Conservation (phyloP, 2,113 vertebrate species). For the Albula goreensis region DNA sequence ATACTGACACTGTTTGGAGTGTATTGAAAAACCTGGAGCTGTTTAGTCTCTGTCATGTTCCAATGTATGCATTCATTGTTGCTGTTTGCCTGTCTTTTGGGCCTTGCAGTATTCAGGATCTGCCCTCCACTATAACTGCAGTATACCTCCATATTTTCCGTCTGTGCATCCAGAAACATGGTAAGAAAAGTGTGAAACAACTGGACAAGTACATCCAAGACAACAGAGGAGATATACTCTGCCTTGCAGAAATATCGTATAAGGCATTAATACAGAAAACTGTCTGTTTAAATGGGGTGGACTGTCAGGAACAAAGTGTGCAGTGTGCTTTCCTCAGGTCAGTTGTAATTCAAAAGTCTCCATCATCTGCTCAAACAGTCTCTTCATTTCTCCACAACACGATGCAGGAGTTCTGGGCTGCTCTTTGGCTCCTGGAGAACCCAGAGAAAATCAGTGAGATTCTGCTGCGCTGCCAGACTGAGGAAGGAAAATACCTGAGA, state of each 20-base stretch:
- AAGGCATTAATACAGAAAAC: slow-evolving; percentile 15
- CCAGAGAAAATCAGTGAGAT: slow-evolving; percentile 30
- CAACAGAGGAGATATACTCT: background rate
- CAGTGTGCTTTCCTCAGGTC: slow-evolving; percentile 23
- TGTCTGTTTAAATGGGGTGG: background rate
- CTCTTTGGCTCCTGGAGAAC: slow-evolving; percentile 38
- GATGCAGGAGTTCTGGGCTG: slow-evolving; percentile 47
- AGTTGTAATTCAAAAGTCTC: background rate
- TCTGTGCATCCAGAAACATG: slow-evolving; percentile 28
- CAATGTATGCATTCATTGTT: slow-evolving; percentile 42
- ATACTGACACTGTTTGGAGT: slow-evolving; percentile 9
- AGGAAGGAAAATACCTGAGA: slow-evolving; percentile 39
- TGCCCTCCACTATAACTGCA: slow-evolving; percentile 30
- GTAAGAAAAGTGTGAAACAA: background rate
- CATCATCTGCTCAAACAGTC: background rate
- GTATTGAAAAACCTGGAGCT: slow-evolving; percentile 42
- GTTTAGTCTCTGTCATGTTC: slow-evolving; percentile 46
- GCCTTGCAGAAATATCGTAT: slow-evolving; percentile 27
- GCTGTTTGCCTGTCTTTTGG: slow-evolving; percentile 15
- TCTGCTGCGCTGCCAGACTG: slow-evolving; percentile 27
- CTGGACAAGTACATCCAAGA: background rate
- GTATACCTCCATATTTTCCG: slow-evolving; percentile 44
- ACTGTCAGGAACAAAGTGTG: background rate
- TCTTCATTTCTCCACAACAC: slow-evolving; percentile 43
- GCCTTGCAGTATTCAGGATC: background rate